These are phyloP conservation scores for Teleiodes luculella DNA, from an alignment of 2,888 invertebrate species.

Conservation along the genomic window DNA sequence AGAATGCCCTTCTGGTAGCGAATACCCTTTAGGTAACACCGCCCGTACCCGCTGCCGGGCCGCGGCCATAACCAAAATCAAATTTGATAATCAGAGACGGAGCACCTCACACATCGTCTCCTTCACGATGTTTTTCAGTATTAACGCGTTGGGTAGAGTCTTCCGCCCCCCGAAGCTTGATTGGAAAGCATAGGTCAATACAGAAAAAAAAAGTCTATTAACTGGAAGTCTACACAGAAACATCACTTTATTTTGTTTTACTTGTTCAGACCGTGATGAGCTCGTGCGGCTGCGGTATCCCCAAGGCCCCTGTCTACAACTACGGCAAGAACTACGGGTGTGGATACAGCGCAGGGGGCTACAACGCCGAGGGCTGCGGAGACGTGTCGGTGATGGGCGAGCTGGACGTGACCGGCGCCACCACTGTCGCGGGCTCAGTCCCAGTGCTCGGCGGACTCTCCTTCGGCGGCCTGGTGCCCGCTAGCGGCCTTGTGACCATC, in stretches of 20 bases:
- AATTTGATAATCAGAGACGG: no score
- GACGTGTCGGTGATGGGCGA: conserved; percentile 26
- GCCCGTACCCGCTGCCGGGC: no score
- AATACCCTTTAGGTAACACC: no score
- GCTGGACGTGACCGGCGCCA: conserved; percentile 32
- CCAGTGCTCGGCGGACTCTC: conserved; percentile 38
- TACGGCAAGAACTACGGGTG: conserved; percentile 10
- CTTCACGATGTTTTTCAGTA: no score
- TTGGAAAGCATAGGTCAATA: no score
- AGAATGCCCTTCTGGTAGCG: no score
- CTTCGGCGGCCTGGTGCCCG: conserved; percentile 35
- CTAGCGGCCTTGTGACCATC: conserved; percentile 35
- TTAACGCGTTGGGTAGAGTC: no score
- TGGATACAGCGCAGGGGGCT: neutral
- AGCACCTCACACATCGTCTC: no score
- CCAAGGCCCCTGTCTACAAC: neutral
- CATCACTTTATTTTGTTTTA: no score
- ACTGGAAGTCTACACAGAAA: neutral
- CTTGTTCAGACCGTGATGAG: neutral
- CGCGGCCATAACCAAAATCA: no score
- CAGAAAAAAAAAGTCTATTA: no score
- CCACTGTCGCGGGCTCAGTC: conserved; percentile 36
- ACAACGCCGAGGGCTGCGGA: conserved; percentile 32
- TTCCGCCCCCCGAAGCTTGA: no score
- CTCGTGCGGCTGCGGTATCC: neutral